These are phyloP conservation scores for Physocephala rufipes DNA, from an alignment of 2,888 invertebrate genomes.

Conservation along the genomic window DNA sequence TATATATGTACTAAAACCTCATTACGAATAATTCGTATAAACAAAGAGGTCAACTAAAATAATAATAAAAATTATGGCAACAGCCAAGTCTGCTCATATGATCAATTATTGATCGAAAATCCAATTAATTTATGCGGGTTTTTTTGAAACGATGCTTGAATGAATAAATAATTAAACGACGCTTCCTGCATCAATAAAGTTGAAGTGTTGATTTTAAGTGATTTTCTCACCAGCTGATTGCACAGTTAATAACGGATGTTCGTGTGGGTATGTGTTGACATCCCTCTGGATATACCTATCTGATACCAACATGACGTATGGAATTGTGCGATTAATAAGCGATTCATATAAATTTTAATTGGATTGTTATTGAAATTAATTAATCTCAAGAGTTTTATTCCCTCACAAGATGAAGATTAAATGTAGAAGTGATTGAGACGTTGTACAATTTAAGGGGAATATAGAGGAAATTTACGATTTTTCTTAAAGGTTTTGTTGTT, in stretches of 20 bases:
- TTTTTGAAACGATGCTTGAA: not conserved
- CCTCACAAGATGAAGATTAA: too few relatives aligned
- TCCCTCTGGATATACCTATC: too few relatives aligned
- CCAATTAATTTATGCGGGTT: slow-evolving; percentile 11
- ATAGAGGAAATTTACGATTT: too few relatives aligned
- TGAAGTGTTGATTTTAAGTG: slow-evolving; percentile 10
- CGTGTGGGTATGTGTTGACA: not conserved
- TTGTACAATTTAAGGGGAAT: too few relatives aligned
- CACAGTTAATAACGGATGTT: not conserved
- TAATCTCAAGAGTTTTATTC: not conserved
- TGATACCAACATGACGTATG: not conserved
- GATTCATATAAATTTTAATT: not conserved
- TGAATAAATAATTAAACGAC: slow-evolving; percentile 6
- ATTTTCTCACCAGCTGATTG: not conserved
- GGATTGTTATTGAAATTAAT: slow-evolving; percentile 14
- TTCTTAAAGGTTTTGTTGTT: too few relatives aligned
- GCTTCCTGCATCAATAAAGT: not conserved
- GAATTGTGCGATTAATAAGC: not conserved
- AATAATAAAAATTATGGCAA: not conserved
- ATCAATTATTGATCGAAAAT: not conserved
- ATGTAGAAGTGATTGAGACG: too few relatives aligned
- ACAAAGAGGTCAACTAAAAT: too few relatives aligned
- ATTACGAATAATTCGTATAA: too few relatives aligned
- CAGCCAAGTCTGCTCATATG: not conserved
- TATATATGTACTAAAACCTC: too few relatives aligned